Percentiles rank a stretch among this genome's conserved stretches.
Conservation (phyloP, 1,140 invertebrate genomes). For the Latrodectus geometricus region DNA sequence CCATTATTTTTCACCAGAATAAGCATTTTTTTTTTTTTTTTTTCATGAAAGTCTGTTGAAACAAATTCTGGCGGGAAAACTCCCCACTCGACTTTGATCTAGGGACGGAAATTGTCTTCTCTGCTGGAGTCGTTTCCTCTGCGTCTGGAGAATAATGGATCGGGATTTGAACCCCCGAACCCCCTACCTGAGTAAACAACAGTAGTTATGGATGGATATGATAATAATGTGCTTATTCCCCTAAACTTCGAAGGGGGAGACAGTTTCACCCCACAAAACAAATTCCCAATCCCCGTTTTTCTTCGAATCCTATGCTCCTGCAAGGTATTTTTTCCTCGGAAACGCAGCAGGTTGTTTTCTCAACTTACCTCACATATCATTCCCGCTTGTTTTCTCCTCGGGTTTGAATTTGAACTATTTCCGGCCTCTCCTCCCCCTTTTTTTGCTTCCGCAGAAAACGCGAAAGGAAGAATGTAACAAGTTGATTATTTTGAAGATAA, state of each 20-base stretch:
- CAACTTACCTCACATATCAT: not conserved
- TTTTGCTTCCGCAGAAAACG: too few relatives aligned
- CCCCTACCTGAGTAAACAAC: slow-evolving; percentile 41
- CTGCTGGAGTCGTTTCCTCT: not conserved
- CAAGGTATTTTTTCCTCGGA: not conserved
- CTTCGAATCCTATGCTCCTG: not conserved
- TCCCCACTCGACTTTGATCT: slow-evolving; percentile 7
- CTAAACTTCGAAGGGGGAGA: not conserved
- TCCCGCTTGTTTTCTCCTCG: too few relatives aligned
- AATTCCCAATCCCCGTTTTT: not conserved
- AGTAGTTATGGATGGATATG: slow-evolving; percentile 23
- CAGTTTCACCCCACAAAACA: not conserved
- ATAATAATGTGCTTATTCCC: slow-evolving; percentile 13
- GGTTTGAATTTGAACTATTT: too few relatives aligned
- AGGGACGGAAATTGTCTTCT: slow-evolving; percentile 17
- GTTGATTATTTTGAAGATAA: too few relatives aligned
- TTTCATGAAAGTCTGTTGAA: too few relatives aligned
- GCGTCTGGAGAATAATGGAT: too few relatives aligned
- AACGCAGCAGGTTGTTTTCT: not conserved
- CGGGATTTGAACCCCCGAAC: not conserved
- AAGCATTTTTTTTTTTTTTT: too few relatives aligned
- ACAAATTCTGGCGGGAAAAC: too few relatives aligned
- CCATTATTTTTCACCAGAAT: too few relatives aligned
- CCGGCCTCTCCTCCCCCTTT: too few relatives aligned
- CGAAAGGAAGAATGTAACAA: too few relatives aligned